These are phyloP conservation scores for Zaprionus nigranus DNA, from an alignment of 1,140 invertebrate species.

Conservation along the genomic window DNA sequence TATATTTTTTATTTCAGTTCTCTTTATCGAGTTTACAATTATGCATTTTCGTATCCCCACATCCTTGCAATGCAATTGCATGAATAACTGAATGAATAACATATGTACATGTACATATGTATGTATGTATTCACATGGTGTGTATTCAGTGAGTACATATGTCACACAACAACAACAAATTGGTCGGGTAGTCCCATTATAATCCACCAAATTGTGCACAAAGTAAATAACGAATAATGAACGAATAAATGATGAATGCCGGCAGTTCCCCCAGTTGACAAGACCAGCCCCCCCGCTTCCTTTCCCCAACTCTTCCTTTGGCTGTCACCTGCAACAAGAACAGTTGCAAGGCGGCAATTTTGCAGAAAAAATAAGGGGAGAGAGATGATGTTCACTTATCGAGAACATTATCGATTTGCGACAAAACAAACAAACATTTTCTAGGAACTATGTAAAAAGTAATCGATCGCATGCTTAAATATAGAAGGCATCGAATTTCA, in stretches of 20 bases:
- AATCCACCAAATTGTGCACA: conserved; percentile 51
- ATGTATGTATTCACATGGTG: background rate
- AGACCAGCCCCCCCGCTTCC: background rate
- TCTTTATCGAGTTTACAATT: conserved; percentile 5
- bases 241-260: conserved; percentile 26
- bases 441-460: no score
- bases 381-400: no score
- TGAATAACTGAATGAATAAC: conserved; percentile 1
- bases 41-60: background rate
- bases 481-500: no score
- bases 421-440: no score
- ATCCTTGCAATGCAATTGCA: background rate
- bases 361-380: background rate
- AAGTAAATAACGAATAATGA: conserved; percentile 46
- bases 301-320: no score
- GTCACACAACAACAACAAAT: background rate
- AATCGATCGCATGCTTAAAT: no score
- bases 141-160: background rate
- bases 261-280: background rate
- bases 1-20: background rate
- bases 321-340: conserved; percentile 4
- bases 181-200: conserved; percentile 31
- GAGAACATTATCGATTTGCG: background rate
- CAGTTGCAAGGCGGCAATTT: background rate
- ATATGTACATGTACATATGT: background rate